Base-by-base conservation (phyloP, 1,140 invertebrate genomes). In the Liolophura sinensis region DNA sequence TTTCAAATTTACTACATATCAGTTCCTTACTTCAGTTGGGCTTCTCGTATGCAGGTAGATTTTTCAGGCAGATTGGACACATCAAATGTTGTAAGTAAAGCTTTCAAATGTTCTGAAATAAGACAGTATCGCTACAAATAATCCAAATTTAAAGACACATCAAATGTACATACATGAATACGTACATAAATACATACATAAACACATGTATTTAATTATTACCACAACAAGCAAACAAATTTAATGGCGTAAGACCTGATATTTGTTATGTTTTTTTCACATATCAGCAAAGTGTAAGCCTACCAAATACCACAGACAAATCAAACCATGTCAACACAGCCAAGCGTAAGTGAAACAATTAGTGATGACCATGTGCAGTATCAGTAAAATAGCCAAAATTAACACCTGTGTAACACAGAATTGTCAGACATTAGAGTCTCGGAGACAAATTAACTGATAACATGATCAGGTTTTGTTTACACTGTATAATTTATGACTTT, bases 31-130 rank as follows among this genome's bases (percentile, higher is more conserved):
- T 59, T 25, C 1, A 68, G 56, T 51, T 57, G 25, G 58, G 57
- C 12, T 51, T 60, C 49, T 22, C 24, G n/a, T 6, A 68, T 54
- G 1, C 58, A 48, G 4, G 54, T 55, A 46, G 31, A 51, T 47
- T 63, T 68, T 57, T 22, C 7, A 49, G 55, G 60, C 46, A 54
- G 62, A n/a, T 24, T 56, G 31, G 11, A 16, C 20, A 67, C 48
- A 50, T 55, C 20, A 58, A 57, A 52, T 15, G 22, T 22, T 12
- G 49, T 22, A n/a, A n/a, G 31, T 16, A 63, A 31, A 7, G 16
- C 40, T 47, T 15, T 25, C 14, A 68, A 59, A 46, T 68, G 54
- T 27, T 62, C 66, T 69, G 54, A 24, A 69, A 58, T 25, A 55
- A 56, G 18, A 48, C 47, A n/a, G n/a, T n/a, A n/a, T n/a, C n/a